Percentiles rank a stretch among this genome's conserved stretches.
These are phyloP conservation scores for Atrichornis clamosus DNA, from an alignment of 2,113 vertebrate genomes.

Conservation along the genomic window DNA sequence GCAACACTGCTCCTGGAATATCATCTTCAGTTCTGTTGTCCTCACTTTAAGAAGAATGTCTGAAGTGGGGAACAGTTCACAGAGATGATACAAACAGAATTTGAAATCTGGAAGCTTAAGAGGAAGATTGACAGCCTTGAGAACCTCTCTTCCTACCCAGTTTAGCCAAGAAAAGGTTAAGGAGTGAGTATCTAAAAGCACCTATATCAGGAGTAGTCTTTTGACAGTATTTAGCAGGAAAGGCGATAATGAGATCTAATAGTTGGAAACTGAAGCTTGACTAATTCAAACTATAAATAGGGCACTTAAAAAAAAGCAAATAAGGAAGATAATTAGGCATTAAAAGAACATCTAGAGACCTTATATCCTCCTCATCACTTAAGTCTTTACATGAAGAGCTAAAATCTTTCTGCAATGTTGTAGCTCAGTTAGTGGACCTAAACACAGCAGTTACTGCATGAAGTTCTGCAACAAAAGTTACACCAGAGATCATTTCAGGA, in stretches of 20 bases:
- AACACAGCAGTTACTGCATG: background rate
- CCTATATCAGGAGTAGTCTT: slow-evolving; percentile 49
- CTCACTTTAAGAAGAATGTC: background rate
- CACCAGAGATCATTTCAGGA: background rate
- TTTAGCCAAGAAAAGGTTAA: slow-evolving; percentile 53
- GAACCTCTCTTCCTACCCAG: background rate
- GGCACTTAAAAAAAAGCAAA: slow-evolving; percentile 39
- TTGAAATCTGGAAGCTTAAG: background rate
- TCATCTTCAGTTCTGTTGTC: background rate
- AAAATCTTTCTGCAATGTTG: background rate
- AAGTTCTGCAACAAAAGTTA: background rate
- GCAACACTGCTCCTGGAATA: background rate
- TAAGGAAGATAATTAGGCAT: slow-evolving; percentile 55
- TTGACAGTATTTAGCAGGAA: slow-evolving; percentile 61
- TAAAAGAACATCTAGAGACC: slow-evolving; percentile 30
- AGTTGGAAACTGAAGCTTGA: slow-evolving; percentile 56
- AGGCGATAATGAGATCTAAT: slow-evolving; percentile 60
- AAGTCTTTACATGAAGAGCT: background rate
- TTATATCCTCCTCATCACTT: background rate
- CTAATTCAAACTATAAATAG: slow-evolving; percentile 67
- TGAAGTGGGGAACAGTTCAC: background rate
- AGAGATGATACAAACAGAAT: background rate
- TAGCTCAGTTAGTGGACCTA: background rate
- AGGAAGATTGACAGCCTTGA: background rate
- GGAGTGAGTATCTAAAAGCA: slow-evolving; percentile 27